Percentiles rank a stretch among this genome's conserved stretches.
These are phyloP conservation scores for Tridacna crocea DNA, from an alignment of 2,888 invertebrate species.

Conservation along the genomic window DNA sequence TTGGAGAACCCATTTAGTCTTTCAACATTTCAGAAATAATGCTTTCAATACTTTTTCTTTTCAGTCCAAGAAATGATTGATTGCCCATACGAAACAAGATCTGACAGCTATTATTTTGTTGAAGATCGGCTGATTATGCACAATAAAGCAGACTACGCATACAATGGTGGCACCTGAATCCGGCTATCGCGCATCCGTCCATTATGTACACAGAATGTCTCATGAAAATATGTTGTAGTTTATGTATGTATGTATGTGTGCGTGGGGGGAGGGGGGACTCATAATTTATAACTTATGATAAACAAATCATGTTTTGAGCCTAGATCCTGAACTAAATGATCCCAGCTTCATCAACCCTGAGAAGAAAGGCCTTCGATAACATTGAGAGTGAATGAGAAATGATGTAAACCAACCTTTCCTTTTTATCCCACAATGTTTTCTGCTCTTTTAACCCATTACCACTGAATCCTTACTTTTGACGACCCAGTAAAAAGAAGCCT, in stretches of 20 bases:
- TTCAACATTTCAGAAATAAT: no score
- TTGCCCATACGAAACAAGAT: constrained; percentile 97
- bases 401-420: no score
- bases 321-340: neutral
- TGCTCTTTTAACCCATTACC: no score
- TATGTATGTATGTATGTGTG: neutral
- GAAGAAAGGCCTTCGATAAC: neutral
- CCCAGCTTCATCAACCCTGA: neutral
- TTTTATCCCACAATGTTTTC: no score
- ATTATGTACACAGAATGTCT: constrained; percentile 9
- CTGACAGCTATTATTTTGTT: constrained; percentile 99
- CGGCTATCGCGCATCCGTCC: neutral
- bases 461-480: no score
- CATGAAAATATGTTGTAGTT: constrained; percentile 13
- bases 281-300: neutral
- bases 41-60: constrained; percentile 42
- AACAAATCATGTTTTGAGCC: neutral
- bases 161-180: constrained; percentile 85
- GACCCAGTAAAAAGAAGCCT: no score
- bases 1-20: no score
- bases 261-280: neutral
- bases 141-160: constrained; percentile 99
- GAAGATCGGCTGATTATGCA: constrained; percentile 99
- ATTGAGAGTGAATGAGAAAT: neutral
- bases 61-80: constrained; percentile 97